Base-by-base conservation (phyloP, 2,797 vertebrate genomes). In the Hoplostethus mediterraneus region DNA sequence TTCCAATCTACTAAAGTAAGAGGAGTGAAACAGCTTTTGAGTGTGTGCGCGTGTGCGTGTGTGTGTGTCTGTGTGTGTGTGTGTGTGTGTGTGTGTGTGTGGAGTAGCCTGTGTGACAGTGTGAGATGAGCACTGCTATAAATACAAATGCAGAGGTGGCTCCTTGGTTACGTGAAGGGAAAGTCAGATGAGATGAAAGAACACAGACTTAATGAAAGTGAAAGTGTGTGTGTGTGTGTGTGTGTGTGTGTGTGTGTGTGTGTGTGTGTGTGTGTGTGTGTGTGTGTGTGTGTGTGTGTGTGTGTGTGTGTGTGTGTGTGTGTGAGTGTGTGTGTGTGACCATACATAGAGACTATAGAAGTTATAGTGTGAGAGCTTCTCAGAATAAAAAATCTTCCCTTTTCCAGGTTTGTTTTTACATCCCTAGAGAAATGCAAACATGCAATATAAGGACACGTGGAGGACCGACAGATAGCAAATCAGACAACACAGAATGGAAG, bases 131-230 rank as follows among this genome's bases (percentile, higher is more conserved):
- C 4, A 76, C 81, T 42, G 70, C 67, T 86, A 87, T 79, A 86
- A 88, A 87, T 87, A 80, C 57, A 66, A 82, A 84, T 63, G 81
- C 81, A 90, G 89, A 83, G 75, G 76, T 80, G 72, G 80, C 75
- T 75, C 63, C 85, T 81, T 82, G 77, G 83, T 86, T 79, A 88
- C 80, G 57, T 45, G 62, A 21, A 21, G 28, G 52, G 44, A 79
- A 57, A 62, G 47, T 64, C 31, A 21, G 21, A 21, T 21, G 21
- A 58, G 42, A 49, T 11, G 47, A 31, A 47, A 40, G 33, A 77
- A 44, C 0, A 5, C 2, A 69, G 31, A 68, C 33, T 51, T 13
- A 17, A 78, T 54, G 42, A 36, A 72, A 63, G 36, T 70, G 13
- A 31, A 25, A n/a, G 16, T 7, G 38, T 8, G 5, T 40, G 2